Evolutionary conservation across 2,888 invertebrate species (phyloP), one percentile per base, ranked within the genome.

Genomic region (Chymomyza procnemis): DNA sequence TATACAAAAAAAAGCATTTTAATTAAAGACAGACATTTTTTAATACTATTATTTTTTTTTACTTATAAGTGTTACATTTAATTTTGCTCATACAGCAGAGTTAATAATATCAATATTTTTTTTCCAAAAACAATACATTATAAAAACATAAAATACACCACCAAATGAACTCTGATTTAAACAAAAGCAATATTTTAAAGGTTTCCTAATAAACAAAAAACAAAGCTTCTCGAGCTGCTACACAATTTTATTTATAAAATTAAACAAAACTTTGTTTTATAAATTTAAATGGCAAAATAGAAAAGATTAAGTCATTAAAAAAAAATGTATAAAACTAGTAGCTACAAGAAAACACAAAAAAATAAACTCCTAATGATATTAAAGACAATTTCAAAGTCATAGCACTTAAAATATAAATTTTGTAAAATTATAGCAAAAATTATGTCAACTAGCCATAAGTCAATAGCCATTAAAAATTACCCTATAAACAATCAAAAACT

Each of bases 401-500:
- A 41, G 26, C 34, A 41, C 12, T 41, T 26, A 26, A 26, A 26
- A 26, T 6, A 26, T 26, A 26, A 26, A 47, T 46, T 56, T 50
- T 71, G 72, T 71, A 74, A 73, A 68, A 66, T 75, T 48, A 47
- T 58, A 66, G 46, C 58, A 71, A 41, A n/a, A 70, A 74, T 64
- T 50, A 75, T 66, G 64, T 69, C 69, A 78, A 72, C 22, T 52
- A 56, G 57, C 9, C 21, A 57, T 79, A 84, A 76, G 79, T 64
- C 57, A 65, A 18, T 66, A 74, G 61, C 66, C 66, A 67, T 46
- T 61, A 50, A 72, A 71, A n/a, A n/a, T n/a, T 55, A 67, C 74
- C 21, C 61, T 64, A 69, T 71, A 82, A 80, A 85, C 86, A 81
- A 81, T 85, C 84, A 82, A 78, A 82, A 78, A 64, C 67, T 71